A percentile compares a stretch with the other conserved stretches of the same genome.
Evolutionary conservation across 35 echinoderm and acorn worm genomes (phyloP).

Genomic region (Eucidaris tribuloides): DNA sequence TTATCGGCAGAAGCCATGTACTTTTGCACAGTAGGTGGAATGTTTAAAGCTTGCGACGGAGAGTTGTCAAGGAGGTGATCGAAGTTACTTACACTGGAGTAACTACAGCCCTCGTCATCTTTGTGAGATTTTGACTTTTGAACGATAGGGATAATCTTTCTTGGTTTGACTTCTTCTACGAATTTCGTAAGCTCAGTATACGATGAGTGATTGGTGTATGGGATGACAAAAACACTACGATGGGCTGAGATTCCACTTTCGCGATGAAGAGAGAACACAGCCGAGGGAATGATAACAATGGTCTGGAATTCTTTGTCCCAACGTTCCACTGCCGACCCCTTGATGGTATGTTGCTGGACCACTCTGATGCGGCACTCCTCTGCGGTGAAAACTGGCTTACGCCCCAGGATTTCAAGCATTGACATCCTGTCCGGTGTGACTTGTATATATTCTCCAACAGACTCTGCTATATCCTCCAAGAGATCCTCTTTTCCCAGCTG

Average conservation of each 20-base stretch:
- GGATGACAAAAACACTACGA: constrained; percentile 55
- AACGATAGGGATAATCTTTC: constrained; percentile 76
- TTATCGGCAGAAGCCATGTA: no score
- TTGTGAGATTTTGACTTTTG: neutral
- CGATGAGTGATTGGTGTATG: constrained; percentile 90
- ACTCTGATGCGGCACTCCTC: constrained; percentile 48
- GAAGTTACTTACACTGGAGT: constrained; percentile 15
- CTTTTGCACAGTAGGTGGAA: constrained; percentile 3
- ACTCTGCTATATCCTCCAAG: constrained; percentile 67
- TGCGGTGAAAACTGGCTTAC: constrained; percentile 87
- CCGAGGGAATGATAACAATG: constrained; percentile 77
- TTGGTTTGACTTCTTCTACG: constrained; percentile 61
- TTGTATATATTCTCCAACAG: constrained; percentile 61
- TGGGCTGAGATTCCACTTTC: constrained; percentile 2
- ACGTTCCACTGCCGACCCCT: constrained; percentile 41
- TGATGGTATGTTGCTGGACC: constrained; percentile 41
- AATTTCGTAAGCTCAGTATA: constrained; percentile 72
- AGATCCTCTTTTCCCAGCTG: constrained; percentile 93
- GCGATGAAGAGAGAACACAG: constrained; percentile 43
- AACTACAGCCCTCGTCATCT: neutral
- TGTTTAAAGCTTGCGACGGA: neutral
- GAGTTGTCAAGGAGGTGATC: neutral
- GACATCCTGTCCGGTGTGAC: constrained; percentile 45
- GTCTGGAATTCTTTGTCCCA: constrained; percentile 57
- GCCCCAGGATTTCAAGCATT: constrained; percentile 45